Evolutionary conservation across 2,113 vertebrate genomes (phyloP).

Genomic region (Haemorhous mexicanus): DNA sequence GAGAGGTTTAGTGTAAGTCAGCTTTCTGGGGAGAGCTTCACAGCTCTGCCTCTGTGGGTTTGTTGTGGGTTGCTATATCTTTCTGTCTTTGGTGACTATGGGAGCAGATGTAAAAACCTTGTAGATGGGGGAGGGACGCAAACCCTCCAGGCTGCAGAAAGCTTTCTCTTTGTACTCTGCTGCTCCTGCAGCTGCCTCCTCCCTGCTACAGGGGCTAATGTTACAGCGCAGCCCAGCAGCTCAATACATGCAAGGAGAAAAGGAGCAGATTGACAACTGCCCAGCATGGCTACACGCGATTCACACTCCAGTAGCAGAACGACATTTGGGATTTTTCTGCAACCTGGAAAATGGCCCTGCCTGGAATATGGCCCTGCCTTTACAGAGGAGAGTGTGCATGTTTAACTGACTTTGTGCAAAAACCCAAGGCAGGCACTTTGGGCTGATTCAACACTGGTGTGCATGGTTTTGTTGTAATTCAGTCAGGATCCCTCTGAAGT

Average conservation of each 20-base stretch:
- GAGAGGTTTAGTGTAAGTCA: conserved; percentile 60
- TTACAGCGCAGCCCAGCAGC: background rate
- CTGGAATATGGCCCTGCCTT: background rate
- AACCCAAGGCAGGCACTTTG: background rate
- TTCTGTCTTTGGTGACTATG: background rate
- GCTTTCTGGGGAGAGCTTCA: conserved; percentile 70
- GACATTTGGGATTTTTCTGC: background rate
- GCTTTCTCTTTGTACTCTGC: background rate
- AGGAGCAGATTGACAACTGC: background rate
- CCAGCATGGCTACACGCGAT: rapidly evolving
- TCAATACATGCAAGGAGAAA: rapidly evolving
- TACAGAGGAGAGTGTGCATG: background rate
- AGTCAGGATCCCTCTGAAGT: background rate
- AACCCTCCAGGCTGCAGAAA: background rate
- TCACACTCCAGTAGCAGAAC: rapidly evolving
- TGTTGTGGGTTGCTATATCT: conserved; percentile 9
- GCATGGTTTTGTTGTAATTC: background rate
- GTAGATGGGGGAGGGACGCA: background rate
- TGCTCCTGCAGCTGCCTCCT: background rate
- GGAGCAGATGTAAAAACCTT: background rate
- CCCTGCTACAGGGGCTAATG: background rate
- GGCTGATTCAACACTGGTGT: background rate
- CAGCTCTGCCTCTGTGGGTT: conserved; percentile 41
- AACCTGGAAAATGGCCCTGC: background rate
- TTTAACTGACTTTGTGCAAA: background rate